Conservation (phyloP, 2,113 vertebrate genomes). For the Heliornis fulica region DNA sequence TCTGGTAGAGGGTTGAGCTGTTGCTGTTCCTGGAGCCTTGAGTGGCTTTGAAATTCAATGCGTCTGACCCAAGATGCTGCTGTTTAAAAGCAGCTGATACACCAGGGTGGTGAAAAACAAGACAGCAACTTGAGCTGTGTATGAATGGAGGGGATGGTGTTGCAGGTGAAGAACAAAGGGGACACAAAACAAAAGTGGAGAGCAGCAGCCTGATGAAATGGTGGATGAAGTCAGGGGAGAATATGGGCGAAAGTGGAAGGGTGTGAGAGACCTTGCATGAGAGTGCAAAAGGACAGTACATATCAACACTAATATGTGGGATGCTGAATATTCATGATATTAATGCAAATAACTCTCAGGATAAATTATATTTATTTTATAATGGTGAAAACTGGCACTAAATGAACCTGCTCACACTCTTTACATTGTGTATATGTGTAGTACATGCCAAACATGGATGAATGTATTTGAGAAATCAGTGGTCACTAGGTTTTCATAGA, state of each 20-base stretch:
- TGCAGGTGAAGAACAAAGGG: background rate
- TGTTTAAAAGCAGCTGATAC: background rate
- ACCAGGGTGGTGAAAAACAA: background rate
- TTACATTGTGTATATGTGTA: background rate
- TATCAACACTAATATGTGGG: background rate
- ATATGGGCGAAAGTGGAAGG: background rate
- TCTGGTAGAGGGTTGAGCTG: background rate
- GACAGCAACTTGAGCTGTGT: conserved; percentile 1
- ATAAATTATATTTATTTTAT: background rate
- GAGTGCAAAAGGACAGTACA: background rate
- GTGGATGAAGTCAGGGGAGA: background rate
- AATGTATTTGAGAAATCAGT: background rate
- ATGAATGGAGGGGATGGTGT: fast-evolving
- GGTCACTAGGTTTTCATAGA: background rate
- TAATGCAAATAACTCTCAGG: background rate
- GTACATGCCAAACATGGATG: fast-evolving
- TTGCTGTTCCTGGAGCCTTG: background rate
- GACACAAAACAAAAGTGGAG: background rate
- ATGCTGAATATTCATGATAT: background rate
- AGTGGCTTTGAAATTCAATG: conserved; percentile 14
- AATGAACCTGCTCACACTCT: background rate
- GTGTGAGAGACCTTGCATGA: background rate
- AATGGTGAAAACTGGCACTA: background rate
- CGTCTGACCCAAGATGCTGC: background rate
- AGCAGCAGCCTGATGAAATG: background rate